phyloP scores from a whole-genome alignment of 1,140 invertebrate genomes.

The Branchinecta lindahli region DNA sequence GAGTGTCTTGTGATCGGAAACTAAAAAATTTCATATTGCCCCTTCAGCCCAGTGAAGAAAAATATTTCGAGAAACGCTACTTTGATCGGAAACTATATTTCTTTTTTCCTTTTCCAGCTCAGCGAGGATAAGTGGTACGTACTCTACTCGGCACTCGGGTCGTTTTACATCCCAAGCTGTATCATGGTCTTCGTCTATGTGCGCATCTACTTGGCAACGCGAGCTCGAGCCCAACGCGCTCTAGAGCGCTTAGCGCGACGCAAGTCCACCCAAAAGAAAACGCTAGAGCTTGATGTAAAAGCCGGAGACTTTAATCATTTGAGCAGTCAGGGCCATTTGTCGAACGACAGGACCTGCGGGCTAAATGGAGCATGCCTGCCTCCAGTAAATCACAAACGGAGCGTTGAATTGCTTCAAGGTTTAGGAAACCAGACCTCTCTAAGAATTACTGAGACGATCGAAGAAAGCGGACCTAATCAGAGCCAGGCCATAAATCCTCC shows the following conservation, averaged over 20 bases:
- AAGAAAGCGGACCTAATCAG: neutral
- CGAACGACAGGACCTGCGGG: too few relatives aligned
- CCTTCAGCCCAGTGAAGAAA: too few relatives aligned
- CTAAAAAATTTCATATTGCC: too few relatives aligned
- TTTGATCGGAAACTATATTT: too few relatives aligned
- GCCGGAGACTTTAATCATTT: too few relatives aligned
- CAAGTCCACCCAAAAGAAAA: slow-evolving; percentile 28
- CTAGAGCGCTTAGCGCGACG: slow-evolving; percentile 55
- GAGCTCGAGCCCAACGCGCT: slow-evolving; percentile 66
- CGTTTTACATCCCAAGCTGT: slow-evolving; percentile 95
- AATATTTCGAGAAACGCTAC: too few relatives aligned
- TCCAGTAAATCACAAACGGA: neutral
- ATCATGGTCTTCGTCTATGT: slow-evolving; percentile 99
- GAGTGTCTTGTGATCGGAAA: too few relatives aligned
- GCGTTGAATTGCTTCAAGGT: neutral
- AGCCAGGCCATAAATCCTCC: neutral
- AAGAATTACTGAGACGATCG: neutral
- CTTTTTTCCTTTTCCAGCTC: slow-evolving; percentile 49
- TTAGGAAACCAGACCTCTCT: neutral
- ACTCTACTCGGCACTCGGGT: slow-evolving; percentile 89
- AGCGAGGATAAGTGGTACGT: slow-evolving; percentile 93
- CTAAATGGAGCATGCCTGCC: neutral
- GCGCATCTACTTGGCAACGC: slow-evolving; percentile 91
- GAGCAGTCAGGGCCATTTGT: too few relatives aligned
- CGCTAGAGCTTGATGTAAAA: neutral